Evolutionary conservation across 2,113 vertebrate genomes (phyloP).

Genomic region (Xenopus borealis): DNA sequence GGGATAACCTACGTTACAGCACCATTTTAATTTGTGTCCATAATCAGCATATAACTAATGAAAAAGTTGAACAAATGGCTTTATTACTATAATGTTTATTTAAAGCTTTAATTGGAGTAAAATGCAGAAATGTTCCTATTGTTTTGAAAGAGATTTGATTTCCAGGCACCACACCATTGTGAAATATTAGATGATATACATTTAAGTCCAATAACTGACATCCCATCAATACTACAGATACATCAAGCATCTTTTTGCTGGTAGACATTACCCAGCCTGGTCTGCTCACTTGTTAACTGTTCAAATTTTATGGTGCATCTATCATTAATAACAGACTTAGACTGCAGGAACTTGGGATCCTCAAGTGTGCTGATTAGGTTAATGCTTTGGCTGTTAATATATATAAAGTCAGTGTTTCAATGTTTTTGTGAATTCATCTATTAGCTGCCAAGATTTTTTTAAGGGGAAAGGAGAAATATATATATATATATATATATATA

Average conservation of each 20-base stretch:
- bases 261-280: neutral
- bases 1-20: no score
- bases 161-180: neutral
- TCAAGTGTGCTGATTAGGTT: conserved; percentile 30
- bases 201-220: conserved; percentile 31
- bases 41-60: no score
- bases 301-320: conserved; percentile 23
- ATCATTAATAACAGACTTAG: conserved; percentile 16
- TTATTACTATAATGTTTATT: conserved; percentile 10
- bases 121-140: conserved; percentile 12
- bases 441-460: no score
- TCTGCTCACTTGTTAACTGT: neutral
- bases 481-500: no score
- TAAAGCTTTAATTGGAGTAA: neutral
- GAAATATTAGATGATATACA: conserved; percentile 27
- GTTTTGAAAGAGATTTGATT: conserved; percentile 2
- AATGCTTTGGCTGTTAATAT: conserved; percentile 17
- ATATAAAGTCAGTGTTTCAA: no score
- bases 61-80: neutral
- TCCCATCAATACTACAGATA: conserved; percentile 11
- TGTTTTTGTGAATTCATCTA: no score
- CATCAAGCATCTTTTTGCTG: conserved; percentile 34
- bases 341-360: conserved; percentile 21
- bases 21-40: no score
- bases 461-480: no score